Evolutionary conservation across 2,113 vertebrate species (phyloP).

Genomic region (Pheucticus melanocephalus): DNA sequence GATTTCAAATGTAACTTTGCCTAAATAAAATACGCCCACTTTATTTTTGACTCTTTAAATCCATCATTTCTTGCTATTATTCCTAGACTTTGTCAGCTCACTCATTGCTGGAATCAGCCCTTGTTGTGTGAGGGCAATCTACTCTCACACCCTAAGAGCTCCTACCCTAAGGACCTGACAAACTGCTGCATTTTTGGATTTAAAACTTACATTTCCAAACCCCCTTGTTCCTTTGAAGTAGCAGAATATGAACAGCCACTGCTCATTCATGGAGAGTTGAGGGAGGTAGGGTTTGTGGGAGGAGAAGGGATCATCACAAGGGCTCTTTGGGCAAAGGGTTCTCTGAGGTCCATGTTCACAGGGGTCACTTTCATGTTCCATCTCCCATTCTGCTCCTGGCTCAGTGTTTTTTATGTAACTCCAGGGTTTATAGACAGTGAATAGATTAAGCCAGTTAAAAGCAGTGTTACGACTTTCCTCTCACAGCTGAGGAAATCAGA

Average conservation of each 20-base stretch:
- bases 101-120: background rate
- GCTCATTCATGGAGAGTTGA: fast-evolving
- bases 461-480: background rate
- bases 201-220: background rate
- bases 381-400: background rate
- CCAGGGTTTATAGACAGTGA: background rate
- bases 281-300: background rate
- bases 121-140: background rate
- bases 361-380: background rate
- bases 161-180: background rate
- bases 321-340: background rate
- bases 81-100: background rate
- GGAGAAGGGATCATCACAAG: background rate
- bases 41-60: slow-evolving; percentile 23
- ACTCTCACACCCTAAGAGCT: background rate
- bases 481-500: background rate
- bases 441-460: background rate
- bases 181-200: background rate
- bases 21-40: background rate
- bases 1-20: slow-evolving; percentile 3
- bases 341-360: background rate
- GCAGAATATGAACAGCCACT: background rate
- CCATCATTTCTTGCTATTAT: background rate
- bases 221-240: background rate
- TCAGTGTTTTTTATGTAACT: background rate